Conservation (phyloP, 2,113 vertebrate species). For the Dicaeum eximium region DNA sequence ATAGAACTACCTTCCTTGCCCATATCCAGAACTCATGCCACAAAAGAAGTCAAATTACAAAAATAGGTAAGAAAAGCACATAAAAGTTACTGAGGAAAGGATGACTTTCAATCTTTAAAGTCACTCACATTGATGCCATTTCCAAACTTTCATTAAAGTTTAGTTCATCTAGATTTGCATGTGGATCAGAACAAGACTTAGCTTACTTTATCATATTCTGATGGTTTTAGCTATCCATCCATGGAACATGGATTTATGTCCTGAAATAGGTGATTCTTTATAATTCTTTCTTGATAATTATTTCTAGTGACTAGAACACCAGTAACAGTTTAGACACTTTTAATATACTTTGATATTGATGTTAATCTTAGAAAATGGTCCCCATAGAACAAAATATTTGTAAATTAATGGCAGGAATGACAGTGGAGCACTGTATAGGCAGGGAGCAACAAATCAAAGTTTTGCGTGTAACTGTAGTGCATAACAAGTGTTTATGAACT, state of each 20-base stretch:
- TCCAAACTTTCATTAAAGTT: neutral
- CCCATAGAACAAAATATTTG: neutral
- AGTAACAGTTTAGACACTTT: neutral
- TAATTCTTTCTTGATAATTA: neutral
- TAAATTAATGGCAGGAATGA: neutral
- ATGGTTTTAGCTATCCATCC: neutral
- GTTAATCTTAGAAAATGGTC: neutral
- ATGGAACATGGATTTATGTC: neutral
- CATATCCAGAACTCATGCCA: neutral
- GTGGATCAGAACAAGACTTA: neutral
- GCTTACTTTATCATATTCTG: neutral
- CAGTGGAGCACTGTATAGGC: neutral
- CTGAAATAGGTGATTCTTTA: neutral
- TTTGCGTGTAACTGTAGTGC: neutral
- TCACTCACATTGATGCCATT: neutral
- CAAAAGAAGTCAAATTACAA: neutral
- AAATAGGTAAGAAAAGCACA: rapidly evolving
- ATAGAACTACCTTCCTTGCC: neutral
- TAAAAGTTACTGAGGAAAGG: neutral
- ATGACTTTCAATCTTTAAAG: neutral
- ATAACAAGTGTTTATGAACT: neutral
- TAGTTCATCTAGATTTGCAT: neutral
- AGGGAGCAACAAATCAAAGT: neutral
- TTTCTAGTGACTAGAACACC: neutral
- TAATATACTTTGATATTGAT: neutral